Base-by-base conservation (phyloP, 2,113 vertebrate genomes). In the Poecilia latipinna region DNA sequence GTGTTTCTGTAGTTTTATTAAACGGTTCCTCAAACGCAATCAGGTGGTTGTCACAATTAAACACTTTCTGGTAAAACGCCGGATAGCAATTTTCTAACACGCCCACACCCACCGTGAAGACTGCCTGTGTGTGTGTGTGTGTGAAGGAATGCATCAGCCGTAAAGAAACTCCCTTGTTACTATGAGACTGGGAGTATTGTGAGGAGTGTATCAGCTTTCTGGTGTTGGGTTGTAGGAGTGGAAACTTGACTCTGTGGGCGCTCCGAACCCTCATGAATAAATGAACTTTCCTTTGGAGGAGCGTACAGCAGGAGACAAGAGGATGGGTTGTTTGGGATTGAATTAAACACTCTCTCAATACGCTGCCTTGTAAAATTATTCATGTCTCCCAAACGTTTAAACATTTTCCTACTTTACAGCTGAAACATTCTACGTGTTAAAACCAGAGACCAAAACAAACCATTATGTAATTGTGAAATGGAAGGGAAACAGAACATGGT, bases 121-220 rank as follows among this genome's bases (percentile, higher is more conserved):
- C 17, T 66, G 68, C 77, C 33, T 60, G 65, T 80, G 69, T 68
- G 70, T 85, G 63, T 37, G 63, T 80, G 69, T 68, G 72, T 79
- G 70, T 87, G 63, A 37, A 88, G 91, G 90, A 90, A 93, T 91
- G 84, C 74, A 62, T 78, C 22, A 44, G 68, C 65, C 5, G 91
- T 92, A 92, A 93, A 94, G 90, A 79, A 92, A 93, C 88, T 93
- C 90, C 82, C 82, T 91, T 91, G 87, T 92, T 89, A 78, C 88
- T 86, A 80, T 90, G 86, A 74, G 90, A 88, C 86, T 80, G 77
- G 69, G 65, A 81, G 83, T 77, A 88, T 82, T 90, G 86, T 93
- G 87, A 73, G n/a, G 68, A 75, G 82, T 74, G 87, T 91, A 91
- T 94, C 92, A 73, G 73, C 80, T 93, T 90, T 83, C 87, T 86